Evolutionary conservation across 1,140 invertebrate genomes (phyloP).

Genomic region (Choristoneura fumiferana): DNA sequence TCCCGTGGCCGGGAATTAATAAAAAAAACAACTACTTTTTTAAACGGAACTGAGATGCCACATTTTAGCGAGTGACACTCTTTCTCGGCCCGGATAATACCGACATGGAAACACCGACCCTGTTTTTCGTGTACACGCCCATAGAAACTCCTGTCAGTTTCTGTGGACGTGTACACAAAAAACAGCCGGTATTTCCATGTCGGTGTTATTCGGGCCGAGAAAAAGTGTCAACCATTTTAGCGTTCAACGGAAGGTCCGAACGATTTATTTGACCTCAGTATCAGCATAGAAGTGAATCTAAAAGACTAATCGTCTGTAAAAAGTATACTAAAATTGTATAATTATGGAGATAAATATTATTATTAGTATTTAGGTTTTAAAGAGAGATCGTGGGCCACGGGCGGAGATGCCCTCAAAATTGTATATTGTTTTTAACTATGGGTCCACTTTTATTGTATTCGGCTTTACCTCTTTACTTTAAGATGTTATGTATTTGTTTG

Average conservation of each 20-base stretch:
- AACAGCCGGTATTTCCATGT: too few relatives aligned
- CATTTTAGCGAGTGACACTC: too few relatives aligned
- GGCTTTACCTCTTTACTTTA: conserved; percentile 39
- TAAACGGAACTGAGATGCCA: too few relatives aligned
- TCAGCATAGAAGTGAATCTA: conserved; percentile 44
- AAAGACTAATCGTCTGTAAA: conserved; percentile 59
- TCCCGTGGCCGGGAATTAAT: too few relatives aligned
- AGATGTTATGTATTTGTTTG: conserved; percentile 19
- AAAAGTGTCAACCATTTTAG: too few relatives aligned
- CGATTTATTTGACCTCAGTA: conserved; percentile 9
- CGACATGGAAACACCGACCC: too few relatives aligned
- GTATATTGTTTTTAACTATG: conserved; percentile 6
- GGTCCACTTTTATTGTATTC: conserved; percentile 26
- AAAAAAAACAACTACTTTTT: too few relatives aligned
- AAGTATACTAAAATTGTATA: conserved; percentile 58
- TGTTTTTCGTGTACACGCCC: too few relatives aligned
- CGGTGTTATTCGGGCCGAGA: too few relatives aligned
- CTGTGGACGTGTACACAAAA: too few relatives aligned
- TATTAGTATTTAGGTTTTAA: conserved; percentile 45
- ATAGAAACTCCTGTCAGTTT: too few relatives aligned
- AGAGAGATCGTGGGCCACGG: conserved; percentile 40
- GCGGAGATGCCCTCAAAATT: background rate
- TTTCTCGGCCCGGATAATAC: too few relatives aligned
- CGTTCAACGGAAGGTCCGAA: background rate
- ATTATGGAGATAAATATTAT: conserved; percentile 39